These are phyloP conservation scores for Tolmerus cingulatus DNA, from an alignment of 2,888 invertebrate species.

Conservation along the genomic window DNA sequence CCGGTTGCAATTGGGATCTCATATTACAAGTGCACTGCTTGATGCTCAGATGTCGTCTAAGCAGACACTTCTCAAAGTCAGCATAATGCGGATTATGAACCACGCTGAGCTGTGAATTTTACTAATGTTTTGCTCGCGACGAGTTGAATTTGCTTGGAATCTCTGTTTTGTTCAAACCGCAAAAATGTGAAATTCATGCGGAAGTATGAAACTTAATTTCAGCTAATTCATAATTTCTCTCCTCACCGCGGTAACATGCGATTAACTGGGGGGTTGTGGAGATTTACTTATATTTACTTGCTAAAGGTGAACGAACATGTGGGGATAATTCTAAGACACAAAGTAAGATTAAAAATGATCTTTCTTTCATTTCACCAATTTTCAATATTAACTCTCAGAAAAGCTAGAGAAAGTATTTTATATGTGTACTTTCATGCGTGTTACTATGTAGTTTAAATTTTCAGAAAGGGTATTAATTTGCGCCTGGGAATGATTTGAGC, in stretches of 20 bases:
- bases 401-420: too few species aligned
- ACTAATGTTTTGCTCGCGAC: background rate
- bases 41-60: background rate
- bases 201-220: background rate
- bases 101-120: background rate
- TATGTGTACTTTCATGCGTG: too few species aligned
- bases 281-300: background rate
- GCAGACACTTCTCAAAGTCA: background rate
- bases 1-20: background rate
- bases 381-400: too few species aligned
- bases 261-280: background rate
- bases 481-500: too few species aligned
- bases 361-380: background rate
- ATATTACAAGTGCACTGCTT: conserved; percentile 22
- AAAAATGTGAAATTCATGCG: conserved; percentile 14
- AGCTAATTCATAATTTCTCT: background rate
- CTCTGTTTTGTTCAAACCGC: background rate
- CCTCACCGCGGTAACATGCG: background rate
- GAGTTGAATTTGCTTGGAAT: background rate
- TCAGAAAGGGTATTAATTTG: too few species aligned
- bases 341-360: background rate
- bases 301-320: background rate
- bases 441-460: too few species aligned
- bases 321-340: background rate
- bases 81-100: background rate